phyloP scores from a whole-genome alignment of 2,113 vertebrate species.

The Oostethus manadensis region DNA sequence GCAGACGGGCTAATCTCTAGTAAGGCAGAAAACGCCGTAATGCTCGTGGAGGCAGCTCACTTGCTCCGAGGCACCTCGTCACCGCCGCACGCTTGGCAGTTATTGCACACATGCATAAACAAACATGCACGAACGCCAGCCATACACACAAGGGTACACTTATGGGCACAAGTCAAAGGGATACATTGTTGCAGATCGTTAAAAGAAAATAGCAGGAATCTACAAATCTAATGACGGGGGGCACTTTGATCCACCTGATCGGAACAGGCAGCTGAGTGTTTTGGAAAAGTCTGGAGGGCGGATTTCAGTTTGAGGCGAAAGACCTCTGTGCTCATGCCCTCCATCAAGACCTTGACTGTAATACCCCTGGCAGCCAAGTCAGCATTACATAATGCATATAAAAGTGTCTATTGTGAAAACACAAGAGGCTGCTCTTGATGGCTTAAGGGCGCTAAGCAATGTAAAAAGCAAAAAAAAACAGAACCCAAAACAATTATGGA shows the following conservation, averaged over 20 bases:
- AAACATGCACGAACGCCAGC: constrained; percentile 18
- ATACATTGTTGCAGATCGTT: constrained; percentile 28
- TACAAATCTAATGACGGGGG: constrained; percentile 12
- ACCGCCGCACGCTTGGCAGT: constrained; percentile 11
- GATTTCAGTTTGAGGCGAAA: constrained; percentile 44
- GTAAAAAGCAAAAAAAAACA: constrained; percentile 32
- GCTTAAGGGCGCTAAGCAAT: constrained; percentile 36
- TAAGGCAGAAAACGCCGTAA: constrained; percentile 18
- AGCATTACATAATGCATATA: constrained; percentile 58
- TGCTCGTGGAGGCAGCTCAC: constrained; percentile 6
- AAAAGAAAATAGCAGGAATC: constrained; percentile 35
- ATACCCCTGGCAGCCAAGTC: constrained; percentile 45
- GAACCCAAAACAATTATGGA: constrained; percentile 28
- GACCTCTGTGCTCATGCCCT: constrained; percentile 37
- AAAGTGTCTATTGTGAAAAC: constrained; percentile 46
- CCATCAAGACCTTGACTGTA: constrained; percentile 52
- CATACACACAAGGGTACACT: constrained; percentile 13
- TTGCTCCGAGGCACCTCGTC: constrained; percentile 17
- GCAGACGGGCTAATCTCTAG: constrained; percentile 15
- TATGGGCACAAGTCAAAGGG: constrained; percentile 2
- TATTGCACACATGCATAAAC: constrained; percentile 10
- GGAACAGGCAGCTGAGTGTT: constrained; percentile 44
- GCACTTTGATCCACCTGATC: constrained; percentile 41
- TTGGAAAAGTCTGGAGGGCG: constrained; percentile 42
- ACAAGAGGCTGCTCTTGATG: constrained; percentile 42